Evolutionary conservation across 1,140 invertebrate species (phyloP).

Genomic region (Hypsibius dujardini): DNA sequence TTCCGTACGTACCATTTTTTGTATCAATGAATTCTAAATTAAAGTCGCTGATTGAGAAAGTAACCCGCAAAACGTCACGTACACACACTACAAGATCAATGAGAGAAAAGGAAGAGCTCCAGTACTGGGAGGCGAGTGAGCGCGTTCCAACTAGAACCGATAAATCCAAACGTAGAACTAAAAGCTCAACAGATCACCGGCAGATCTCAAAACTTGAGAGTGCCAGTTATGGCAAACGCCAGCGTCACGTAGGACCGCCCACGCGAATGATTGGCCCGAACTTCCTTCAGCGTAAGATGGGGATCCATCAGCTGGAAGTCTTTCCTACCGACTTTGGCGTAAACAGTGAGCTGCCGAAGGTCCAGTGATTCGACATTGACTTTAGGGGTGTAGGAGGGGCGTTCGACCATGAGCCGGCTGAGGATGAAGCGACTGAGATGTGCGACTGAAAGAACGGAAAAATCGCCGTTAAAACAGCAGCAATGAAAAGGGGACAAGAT

Average conservation of each 20-base stretch:
- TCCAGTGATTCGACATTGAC: background rate
- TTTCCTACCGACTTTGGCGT: background rate
- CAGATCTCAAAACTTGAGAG: too few species aligned
- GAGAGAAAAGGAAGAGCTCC: too few species aligned
- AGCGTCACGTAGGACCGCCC: background rate
- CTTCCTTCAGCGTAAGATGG: background rate
- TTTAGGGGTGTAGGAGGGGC: background rate
- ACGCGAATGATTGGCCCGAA: background rate
- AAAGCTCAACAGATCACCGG: too few species aligned
- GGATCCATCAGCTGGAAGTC: background rate
- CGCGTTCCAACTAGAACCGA: too few species aligned
- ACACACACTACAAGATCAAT: too few species aligned
- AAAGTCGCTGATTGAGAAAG: too few species aligned
- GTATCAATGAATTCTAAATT: too few species aligned
- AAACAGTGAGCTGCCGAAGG: background rate
- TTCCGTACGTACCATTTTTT: too few species aligned
- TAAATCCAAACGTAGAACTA: too few species aligned
- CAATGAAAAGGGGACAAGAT: background rate
- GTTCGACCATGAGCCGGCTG: background rate
- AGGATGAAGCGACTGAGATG: background rate
- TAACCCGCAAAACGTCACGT: too few species aligned
- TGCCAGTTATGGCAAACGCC: slow-evolving; percentile 12
- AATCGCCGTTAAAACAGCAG: background rate
- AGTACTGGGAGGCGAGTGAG: too few species aligned
- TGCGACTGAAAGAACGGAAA: background rate